phyloP scores from a whole-genome alignment of 1,140 invertebrate species.

The Idris sp. region DNA sequence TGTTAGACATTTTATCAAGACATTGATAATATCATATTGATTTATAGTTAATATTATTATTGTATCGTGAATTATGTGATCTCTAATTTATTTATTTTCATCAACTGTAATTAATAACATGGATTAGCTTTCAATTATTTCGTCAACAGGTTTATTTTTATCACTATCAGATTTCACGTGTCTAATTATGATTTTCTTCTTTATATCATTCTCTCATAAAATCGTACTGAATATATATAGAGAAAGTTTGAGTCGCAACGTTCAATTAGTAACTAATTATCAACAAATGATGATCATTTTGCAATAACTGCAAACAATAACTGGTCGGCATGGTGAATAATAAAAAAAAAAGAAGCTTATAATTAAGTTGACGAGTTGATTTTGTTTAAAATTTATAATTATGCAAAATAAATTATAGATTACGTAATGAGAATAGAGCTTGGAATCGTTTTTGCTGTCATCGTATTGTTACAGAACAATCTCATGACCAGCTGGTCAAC shows the following conservation, averaged over 20 bases:
- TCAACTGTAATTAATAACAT: no score
- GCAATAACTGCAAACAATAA: constrained; percentile 8
- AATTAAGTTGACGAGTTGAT: constrained; percentile 15
- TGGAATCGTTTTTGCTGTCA: constrained; percentile 39
- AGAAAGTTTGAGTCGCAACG: constrained; percentile 1
- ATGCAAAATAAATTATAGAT: constrained; percentile 25
- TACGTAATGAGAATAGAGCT: constrained; percentile 33
- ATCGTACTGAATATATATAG: constrained; percentile 1
- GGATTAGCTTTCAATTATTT: no score
- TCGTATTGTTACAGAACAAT: constrained; percentile 45
- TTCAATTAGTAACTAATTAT: constrained; percentile 34
- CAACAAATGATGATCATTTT: constrained; percentile 23
- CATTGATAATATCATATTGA: constrained; percentile 3
- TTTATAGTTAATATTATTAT: constrained; percentile 3
- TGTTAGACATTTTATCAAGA: constrained; percentile 8
- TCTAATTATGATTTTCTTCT: no score
- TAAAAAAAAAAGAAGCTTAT: not conserved
- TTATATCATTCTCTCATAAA: constrained; percentile 1
- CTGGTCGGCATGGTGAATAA: not conserved
- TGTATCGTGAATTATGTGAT: no score
- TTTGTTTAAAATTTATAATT: constrained; percentile 39
- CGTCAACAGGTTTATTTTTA: no score
- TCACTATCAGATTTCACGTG: no score
- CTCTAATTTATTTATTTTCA: no score
- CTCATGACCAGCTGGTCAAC: constrained; percentile 69